phyloP scores from a whole-genome alignment of 2,113 vertebrate species.

The Narcine bancroftii region DNA sequence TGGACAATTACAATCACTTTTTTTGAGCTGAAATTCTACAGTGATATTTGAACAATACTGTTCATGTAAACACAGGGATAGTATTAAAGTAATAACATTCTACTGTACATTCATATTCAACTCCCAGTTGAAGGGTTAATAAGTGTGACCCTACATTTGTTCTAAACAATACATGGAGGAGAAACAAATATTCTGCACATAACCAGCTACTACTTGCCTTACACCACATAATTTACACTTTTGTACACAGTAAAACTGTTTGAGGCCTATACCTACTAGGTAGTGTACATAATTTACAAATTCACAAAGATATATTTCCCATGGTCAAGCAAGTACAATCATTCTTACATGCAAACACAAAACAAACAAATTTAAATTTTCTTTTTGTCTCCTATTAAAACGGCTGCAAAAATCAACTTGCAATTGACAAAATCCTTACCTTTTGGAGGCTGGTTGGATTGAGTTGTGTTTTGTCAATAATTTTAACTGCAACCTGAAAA shows the following conservation, averaged over 20 bases:
- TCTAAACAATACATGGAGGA: background rate
- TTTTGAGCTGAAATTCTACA: background rate
- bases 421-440: constrained; percentile 57
- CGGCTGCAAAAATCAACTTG: background rate
- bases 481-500: constrained; percentile 89
- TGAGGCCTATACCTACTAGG: background rate
- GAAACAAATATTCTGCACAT: background rate
- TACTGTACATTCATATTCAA: background rate
- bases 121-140: background rate
- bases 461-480: constrained; percentile 97
- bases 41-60: background rate
- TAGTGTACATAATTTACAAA: background rate
- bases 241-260: background rate
- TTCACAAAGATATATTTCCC: background rate
- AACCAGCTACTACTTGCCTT: background rate
- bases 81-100: background rate
- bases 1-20: background rate
- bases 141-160: background rate
- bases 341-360: background rate
- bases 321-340: background rate
- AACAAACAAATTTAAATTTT: background rate
- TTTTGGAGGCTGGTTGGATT: constrained; percentile 96
- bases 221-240: background rate
- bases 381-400: background rate
- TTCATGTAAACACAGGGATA: background rate